A percentile compares a stretch with the other conserved stretches of the same genome.
Evolutionary conservation across 2,797 vertebrate genomes (phyloP).

Genomic region (Schizopygopsis malacanthus): DNA sequence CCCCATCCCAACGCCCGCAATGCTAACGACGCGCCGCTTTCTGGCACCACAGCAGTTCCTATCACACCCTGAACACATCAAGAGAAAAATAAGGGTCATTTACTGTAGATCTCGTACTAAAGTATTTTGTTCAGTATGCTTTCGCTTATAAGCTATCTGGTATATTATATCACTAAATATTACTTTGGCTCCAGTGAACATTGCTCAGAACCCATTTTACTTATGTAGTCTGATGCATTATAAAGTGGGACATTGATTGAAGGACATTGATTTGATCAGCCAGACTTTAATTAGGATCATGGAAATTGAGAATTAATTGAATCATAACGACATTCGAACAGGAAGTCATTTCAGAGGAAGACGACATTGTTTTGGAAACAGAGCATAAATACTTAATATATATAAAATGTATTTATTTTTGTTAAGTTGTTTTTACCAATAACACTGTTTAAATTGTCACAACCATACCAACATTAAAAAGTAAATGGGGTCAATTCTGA

Average conservation of each 20-base stretch:
- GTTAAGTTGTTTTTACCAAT: background rate
- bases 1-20: slow-evolving; percentile 91
- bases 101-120: background rate
- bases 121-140: background rate
- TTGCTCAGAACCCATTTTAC: background rate
- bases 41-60: slow-evolving; percentile 79
- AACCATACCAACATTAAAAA: background rate
- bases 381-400: no score
- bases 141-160: background rate
- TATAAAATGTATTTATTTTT: no score
- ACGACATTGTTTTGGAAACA: background rate
- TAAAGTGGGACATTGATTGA: background rate
- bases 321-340: background rate
- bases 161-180: background rate
- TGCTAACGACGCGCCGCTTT: slow-evolving; percentile 88
- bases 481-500: background rate
- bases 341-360: background rate
- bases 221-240: background rate
- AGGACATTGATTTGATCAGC: background rate
- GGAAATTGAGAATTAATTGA: background rate
- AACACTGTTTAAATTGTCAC: background rate
- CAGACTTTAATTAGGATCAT: background rate
- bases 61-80: slow-evolving; percentile 77
- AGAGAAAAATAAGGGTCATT: background rate
- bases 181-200: background rate